phyloP scores from a whole-genome alignment of 2,797 vertebrate species.

The Heteromormyrus szaboi region DNA sequence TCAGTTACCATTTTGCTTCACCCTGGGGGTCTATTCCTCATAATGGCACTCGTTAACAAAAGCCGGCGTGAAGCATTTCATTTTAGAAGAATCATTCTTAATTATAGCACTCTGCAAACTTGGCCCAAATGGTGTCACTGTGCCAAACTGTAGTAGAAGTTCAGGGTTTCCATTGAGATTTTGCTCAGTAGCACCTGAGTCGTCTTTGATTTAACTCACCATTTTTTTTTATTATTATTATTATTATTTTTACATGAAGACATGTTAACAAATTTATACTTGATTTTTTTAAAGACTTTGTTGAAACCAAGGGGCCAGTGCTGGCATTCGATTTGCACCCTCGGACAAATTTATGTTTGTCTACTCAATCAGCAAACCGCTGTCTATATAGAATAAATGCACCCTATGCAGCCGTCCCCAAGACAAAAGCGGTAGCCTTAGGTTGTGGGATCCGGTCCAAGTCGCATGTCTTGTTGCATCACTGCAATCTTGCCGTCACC shows the following conservation, averaged over 20 bases:
- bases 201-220: slow-evolving; percentile 34
- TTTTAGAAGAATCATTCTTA: slow-evolving; percentile 21
- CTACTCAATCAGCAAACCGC: neutral
- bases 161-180: slow-evolving; percentile 18
- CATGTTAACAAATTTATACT: neutral
- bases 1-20: neutral
- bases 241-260: slow-evolving; percentile 4
- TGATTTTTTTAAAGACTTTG: neutral
- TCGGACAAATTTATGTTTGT: neutral
- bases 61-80: neutral
- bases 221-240: slow-evolving; percentile 20
- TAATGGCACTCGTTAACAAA: neutral
- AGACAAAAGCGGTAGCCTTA: neutral
- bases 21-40: neutral
- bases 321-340: neutral
- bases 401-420: neutral
- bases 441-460: neutral
- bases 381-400: neutral
- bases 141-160: neutral
- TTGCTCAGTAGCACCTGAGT: slow-evolving; percentile 20
- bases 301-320: neutral
- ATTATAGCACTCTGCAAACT: slow-evolving; percentile 36
- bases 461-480: slow-evolving; percentile 8
- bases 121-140: slow-evolving; percentile 34
- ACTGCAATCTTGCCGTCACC: neutral